phyloP scores from a whole-genome alignment of 2,113 vertebrate genomes.

The Mus spicilegus region DNA sequence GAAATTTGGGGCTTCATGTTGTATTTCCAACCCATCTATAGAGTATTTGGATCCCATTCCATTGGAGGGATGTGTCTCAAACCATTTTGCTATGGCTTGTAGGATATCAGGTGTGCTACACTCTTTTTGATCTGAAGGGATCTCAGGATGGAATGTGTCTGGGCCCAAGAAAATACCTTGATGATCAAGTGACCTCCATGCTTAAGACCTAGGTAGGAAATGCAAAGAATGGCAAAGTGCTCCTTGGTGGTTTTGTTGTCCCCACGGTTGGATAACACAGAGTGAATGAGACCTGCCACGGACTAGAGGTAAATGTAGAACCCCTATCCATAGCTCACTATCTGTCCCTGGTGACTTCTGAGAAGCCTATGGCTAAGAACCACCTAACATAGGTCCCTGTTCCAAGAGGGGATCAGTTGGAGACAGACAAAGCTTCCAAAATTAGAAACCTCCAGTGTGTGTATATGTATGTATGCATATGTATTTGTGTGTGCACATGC shows the following conservation, averaged over 20 bases:
- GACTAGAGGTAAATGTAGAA: background rate
- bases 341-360: background rate
- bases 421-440: background rate
- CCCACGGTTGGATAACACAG: background rate
- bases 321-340: background rate
- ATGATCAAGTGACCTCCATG: background rate
- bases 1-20: background rate
- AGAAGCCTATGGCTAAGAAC: background rate
- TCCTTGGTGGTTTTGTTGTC: background rate
- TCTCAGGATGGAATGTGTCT: background rate
- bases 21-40: background rate
- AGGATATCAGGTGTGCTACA: background rate
- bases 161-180: background rate
- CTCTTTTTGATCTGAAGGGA: background rate
- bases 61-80: background rate
- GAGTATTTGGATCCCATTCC: background rate
- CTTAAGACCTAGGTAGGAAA: background rate
- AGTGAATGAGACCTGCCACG: background rate
- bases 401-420: background rate
- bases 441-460: background rate
- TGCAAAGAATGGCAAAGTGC: background rate
- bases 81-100: background rate
- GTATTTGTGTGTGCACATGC: background rate
- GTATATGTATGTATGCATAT: background rate
- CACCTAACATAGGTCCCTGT: background rate